Conservation (phyloP, 2,797 vertebrate species). For the Numenius phaeopus region DNA sequence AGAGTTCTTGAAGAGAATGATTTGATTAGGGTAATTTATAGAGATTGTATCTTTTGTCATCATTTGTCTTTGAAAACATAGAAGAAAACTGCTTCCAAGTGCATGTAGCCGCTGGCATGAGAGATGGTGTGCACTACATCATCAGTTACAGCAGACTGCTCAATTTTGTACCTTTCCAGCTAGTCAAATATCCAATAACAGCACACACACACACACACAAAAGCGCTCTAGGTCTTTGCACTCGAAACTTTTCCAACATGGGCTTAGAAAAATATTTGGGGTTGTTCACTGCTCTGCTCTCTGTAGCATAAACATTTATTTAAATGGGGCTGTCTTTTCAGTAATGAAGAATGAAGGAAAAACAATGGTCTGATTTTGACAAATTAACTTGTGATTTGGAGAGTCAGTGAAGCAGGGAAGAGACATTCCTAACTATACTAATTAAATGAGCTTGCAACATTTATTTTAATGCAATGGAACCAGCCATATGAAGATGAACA, state of each 20-base stretch:
- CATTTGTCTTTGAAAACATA: slow-evolving; percentile 83
- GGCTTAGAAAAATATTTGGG: slow-evolving; percentile 86
- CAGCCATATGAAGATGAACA: slow-evolving; percentile 90
- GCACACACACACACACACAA: background rate
- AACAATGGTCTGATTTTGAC: slow-evolving; percentile 91
- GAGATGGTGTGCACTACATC: slow-evolving; percentile 68
- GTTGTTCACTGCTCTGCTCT: slow-evolving; percentile 83
- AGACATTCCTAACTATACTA: slow-evolving; percentile 90
- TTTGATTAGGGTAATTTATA: slow-evolving; percentile 84
- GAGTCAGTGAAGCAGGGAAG: slow-evolving; percentile 87
- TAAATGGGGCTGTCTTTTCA: slow-evolving; percentile 86
- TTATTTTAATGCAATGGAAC: slow-evolving; percentile 91
- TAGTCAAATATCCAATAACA: slow-evolving; percentile 77
- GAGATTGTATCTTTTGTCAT: slow-evolving; percentile 84
- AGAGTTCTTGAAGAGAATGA: slow-evolving; percentile 79
- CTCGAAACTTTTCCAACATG: slow-evolving; percentile 76
- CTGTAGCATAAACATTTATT: slow-evolving; percentile 89
- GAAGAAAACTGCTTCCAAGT: slow-evolving; percentile 78
- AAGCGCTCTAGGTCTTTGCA: slow-evolving; percentile 1
- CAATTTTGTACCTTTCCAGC: slow-evolving; percentile 74
- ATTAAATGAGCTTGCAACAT: slow-evolving; percentile 91
- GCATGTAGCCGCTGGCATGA: slow-evolving; percentile 74
- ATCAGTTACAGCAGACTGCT: slow-evolving; percentile 77
- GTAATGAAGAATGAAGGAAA: slow-evolving; percentile 91
- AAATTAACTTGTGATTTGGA: slow-evolving; percentile 92